Evolutionary conservation across 2,113 vertebrate species (phyloP).

Genomic region (Bos taurus): ARS-UCD2.0 NC_037336.1:34902001-34902500

Average conservation of each 20-base stretch:
- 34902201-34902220: neutral
- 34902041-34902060: neutral
- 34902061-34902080: neutral
- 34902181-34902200: neutral
- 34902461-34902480: neutral
- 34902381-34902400: constrained; percentile 42
- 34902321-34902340: constrained; percentile 45
- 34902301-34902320: constrained; percentile 55
- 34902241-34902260: neutral
- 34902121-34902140: neutral
- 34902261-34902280: constrained; percentile 20
- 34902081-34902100: neutral
- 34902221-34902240: neutral
- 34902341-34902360: constrained; percentile 45
- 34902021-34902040: neutral
- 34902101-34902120: neutral
- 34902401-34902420: neutral
- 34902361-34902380: constrained; percentile 37
- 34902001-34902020: neutral
- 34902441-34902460: neutral
- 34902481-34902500: neutral
- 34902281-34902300: constrained; percentile 33
- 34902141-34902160: neutral
- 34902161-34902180: neutral
- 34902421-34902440: constrained; percentile 17